Evolutionary conservation across 2,113 vertebrate species (phyloP).

Genomic region (Pagrus major): DNA sequence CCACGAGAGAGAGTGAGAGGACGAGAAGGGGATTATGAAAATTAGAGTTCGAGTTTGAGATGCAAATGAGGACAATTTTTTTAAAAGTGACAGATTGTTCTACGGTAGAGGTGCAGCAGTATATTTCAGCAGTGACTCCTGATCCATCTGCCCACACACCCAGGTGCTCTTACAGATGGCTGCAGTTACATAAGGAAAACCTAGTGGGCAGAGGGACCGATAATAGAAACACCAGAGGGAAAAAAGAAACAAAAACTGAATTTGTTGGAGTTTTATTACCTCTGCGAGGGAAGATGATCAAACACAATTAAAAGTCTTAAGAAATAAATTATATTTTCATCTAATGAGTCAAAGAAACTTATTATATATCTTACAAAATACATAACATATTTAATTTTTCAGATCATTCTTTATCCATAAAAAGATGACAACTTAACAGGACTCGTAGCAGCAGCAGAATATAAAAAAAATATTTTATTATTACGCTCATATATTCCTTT

Average conservation of each 20-base stretch:
- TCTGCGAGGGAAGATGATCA: not conserved
- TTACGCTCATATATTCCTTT: not conserved
- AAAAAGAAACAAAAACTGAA: not conserved
- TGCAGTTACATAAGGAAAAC: conserved; percentile 35
- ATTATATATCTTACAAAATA: not conserved
- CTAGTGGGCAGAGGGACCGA: not conserved
- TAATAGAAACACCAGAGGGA: not conserved
- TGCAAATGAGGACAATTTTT: conserved; percentile 3
- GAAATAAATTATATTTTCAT: not conserved
- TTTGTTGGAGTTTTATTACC: not conserved
- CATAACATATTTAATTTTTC: not conserved
- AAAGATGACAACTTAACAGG: not conserved
- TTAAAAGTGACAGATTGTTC: conserved; percentile 33
- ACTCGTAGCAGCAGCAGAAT: not conserved
- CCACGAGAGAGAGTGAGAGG: not conserved
- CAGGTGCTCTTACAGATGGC: conserved; percentile 43
- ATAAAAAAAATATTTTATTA: not conserved
- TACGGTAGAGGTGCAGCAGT: conserved; percentile 11
- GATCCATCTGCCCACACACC: conserved; percentile 44
- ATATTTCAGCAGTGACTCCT: conserved; percentile 19
- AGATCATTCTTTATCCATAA: not conserved
- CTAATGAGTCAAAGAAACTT: not conserved
- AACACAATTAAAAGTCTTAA: not conserved
- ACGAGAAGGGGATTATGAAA: not conserved
- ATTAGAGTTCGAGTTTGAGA: conserved; percentile 1